Base-by-base conservation (phyloP, 1,140 invertebrate genomes). In the Mycetomoellerius zeteki region DNA sequence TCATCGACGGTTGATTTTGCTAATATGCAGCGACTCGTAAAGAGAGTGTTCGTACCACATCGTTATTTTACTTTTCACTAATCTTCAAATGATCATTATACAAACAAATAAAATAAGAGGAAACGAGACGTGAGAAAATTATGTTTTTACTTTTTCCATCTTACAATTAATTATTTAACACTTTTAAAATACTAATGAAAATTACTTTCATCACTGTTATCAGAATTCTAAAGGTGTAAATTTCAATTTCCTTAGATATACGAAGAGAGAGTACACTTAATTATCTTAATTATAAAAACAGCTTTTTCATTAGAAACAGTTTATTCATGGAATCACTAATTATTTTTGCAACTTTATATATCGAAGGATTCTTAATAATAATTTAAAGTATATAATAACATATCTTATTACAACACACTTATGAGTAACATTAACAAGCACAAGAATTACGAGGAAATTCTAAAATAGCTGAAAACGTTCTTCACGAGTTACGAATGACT, bases 1-100 rank as follows among this genome's bases (percentile, higher is more conserved):
- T 77, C 65, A 64, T 86, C 88, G 85, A 82, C 58, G 19, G 54
- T 82, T 78, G 82, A 78, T 78, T 85, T 85, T 52, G 82, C 71
- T 78, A 78, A 85, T 85, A 85, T 21, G 10, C 58, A 21, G 30
- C 72, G 62, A 78, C 21, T 77, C 47, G 33, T 14, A 50, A 85
- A 30, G 47, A 27, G 43, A 24, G 8, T 47, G 76, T 37, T 50
- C 54, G 47, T 43, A 43, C n/a, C 24, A 47, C 24, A 47, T 62
- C n/a, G 21, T 71, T 52, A 69, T 62, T 71, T 81, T 60, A 21
- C 33, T 60, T 86, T 50, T 19, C 4, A 24, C 30, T 50, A 21
- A 43, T 69, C 14, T 76, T 69, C 6, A 72, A 71, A 43, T 82
- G 16, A 19, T 14, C 19, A 47, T 16, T 30, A 19, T n/a, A n/a